These are phyloP conservation scores for Aptenodytes forsteri DNA, from an alignment of 2,113 vertebrate species.

Conservation along the genomic window DNA sequence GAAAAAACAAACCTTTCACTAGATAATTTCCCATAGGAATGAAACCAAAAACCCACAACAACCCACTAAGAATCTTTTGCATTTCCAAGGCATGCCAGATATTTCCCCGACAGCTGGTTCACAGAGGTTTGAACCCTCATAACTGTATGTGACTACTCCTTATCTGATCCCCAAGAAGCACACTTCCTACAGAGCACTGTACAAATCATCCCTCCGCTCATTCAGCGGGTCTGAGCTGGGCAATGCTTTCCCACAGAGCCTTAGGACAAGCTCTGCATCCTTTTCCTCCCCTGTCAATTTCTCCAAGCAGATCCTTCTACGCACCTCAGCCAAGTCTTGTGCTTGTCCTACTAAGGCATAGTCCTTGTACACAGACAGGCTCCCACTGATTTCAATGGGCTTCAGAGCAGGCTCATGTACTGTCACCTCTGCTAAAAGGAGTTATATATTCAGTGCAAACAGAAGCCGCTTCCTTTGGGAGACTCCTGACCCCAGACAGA, in stretches of 20 bases:
- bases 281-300: background rate
- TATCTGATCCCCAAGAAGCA: background rate
- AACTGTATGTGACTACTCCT: background rate
- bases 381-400: background rate
- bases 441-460: background rate
- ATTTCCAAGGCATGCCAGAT: background rate
- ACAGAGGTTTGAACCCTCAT: background rate
- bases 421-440: background rate
- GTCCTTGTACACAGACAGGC: background rate
- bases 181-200: background rate
- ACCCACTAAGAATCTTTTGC: background rate
- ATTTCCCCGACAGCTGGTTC: background rate
- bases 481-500: slow-evolving; percentile 2
- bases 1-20: background rate
- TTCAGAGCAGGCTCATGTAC: background rate
- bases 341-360: background rate
- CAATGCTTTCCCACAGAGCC: background rate
- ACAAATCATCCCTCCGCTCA: background rate
- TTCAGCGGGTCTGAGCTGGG: background rate
- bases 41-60: background rate
- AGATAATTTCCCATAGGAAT: background rate
- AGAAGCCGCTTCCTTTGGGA: background rate
- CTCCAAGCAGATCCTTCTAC: accelerated
- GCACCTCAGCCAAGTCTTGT: background rate
- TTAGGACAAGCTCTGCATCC: too few relatives aligned